Evolutionary conservation across 2,113 vertebrate genomes (phyloP).

Genomic region (Cathartes aura): DNA sequence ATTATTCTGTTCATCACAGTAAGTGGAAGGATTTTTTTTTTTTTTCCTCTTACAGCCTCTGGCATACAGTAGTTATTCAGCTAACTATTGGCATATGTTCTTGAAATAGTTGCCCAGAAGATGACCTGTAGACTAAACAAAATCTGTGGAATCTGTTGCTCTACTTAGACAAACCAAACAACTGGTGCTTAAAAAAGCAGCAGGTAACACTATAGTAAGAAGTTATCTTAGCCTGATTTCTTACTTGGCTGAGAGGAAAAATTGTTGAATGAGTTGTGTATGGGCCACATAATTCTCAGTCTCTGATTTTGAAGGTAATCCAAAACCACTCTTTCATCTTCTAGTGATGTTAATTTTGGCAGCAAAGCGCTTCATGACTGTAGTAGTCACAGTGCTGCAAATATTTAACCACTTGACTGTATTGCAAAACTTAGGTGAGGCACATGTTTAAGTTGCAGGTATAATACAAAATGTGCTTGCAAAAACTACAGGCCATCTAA

Average conservation of each 20-base stretch:
- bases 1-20: slow-evolving; percentile 9
- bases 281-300: background rate
- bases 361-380: background rate
- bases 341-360: background rate
- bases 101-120: slow-evolving; percentile 45
- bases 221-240: background rate
- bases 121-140: slow-evolving; percentile 71
- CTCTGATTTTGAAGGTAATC: background rate
- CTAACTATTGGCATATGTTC: slow-evolving; percentile 60
- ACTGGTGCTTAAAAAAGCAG: background rate
- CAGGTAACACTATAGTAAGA: background rate
- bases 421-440: background rate
- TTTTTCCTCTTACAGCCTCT: background rate
- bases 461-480: background rate
- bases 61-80: slow-evolving; percentile 25
- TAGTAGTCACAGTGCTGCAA: background rate
- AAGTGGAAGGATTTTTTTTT: background rate
- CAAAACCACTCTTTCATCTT: background rate
- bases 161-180: slow-evolving; percentile 21
- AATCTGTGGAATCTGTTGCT: slow-evolving; percentile 48
- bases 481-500: background rate
- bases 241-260: background rate
- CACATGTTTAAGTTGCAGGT: background rate
- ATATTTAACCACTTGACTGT: background rate
- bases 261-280: background rate